Evolutionary conservation across 1,140 invertebrate genomes (phyloP).

Genomic region (Holcopasites calliopsidis): DNA sequence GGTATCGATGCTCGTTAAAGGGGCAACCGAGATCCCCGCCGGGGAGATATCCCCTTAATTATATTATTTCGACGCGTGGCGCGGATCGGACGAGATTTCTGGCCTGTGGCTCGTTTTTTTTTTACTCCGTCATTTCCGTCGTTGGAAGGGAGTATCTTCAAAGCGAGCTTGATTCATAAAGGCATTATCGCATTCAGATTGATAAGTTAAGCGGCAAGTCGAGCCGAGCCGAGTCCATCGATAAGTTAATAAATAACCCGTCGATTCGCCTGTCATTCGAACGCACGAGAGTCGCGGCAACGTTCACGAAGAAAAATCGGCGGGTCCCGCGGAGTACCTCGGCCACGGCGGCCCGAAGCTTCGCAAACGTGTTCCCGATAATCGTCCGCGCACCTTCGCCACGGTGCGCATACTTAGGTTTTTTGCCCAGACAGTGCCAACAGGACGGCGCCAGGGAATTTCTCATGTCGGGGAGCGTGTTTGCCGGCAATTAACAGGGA

Average conservation of each 20-base stretch:
- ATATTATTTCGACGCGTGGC: constrained; percentile 4
- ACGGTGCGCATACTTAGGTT: constrained; percentile 20
- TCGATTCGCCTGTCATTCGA: too few species aligned
- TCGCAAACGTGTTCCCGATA: not conserved
- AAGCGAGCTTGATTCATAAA: too few species aligned
- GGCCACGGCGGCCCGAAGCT: not conserved
- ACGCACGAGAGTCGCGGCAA: not conserved
- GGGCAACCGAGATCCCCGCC: not conserved
- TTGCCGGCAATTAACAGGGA: constrained; percentile 58
- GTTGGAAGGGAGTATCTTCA: too few species aligned
- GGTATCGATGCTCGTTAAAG: not conserved
- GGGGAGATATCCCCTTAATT: constrained; percentile 3
- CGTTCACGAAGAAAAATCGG: not conserved
- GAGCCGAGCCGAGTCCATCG: too few species aligned
- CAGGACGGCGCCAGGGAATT: constrained; percentile 57
- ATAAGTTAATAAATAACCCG: too few species aligned
- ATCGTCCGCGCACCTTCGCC: constrained; percentile 9
- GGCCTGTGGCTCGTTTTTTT: too few species aligned
- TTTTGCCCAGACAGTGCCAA: constrained; percentile 49
- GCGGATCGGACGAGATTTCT: not conserved
- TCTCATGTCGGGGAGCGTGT: constrained; percentile 51
- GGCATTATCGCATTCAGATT: too few species aligned
- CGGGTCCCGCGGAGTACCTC: not conserved
- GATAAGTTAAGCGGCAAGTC: too few species aligned
- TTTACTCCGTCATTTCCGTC: too few species aligned